Percentiles rank a stretch among this genome's conserved stretches.
phyloP scores from a whole-genome alignment of 1,140 invertebrate genomes.

The Drosophila lacteicornis region DNA sequence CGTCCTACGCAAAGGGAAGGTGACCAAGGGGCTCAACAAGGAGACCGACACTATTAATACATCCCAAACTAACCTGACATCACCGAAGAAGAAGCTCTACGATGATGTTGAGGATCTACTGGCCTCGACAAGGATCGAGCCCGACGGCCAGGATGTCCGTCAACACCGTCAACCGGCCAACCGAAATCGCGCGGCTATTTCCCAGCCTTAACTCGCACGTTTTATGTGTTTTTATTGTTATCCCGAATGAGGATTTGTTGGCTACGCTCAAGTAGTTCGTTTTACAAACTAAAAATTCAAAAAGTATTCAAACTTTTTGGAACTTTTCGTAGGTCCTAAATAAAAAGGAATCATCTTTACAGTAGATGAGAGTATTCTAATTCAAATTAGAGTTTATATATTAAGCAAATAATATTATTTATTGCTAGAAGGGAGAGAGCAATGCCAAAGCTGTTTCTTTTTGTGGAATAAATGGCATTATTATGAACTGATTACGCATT shows the following conservation, averaged over 20 bases:
- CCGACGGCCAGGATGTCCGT: conserved; percentile 7
- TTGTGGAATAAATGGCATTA: background rate
- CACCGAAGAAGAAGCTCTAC: conserved; percentile 1
- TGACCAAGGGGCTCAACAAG: background rate
- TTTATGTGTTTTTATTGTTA: background rate
- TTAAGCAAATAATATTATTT: background rate
- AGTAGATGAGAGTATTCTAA: background rate
- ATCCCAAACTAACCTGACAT: background rate
- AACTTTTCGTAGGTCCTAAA: background rate
- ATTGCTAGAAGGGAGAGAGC: background rate
- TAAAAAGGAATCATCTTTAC: background rate
- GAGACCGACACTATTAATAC: background rate
- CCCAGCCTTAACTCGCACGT: background rate
- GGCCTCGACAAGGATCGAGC: conserved; percentile 15
- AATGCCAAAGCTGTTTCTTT: too few species aligned
- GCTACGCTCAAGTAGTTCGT: background rate
- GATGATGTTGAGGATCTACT: conserved; percentile 36
- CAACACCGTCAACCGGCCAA: conserved; percentile 2
- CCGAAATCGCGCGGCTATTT: background rate
- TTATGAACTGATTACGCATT: background rate
- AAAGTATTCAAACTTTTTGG: background rate
- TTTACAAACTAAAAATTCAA: conserved; percentile 4
- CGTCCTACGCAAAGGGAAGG: background rate
- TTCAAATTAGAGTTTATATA: background rate
- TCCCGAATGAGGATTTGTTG: background rate